These are phyloP conservation scores for Linurgus olivaceus DNA, from an alignment of 2,797 vertebrate genomes.

Conservation along the genomic window DNA sequence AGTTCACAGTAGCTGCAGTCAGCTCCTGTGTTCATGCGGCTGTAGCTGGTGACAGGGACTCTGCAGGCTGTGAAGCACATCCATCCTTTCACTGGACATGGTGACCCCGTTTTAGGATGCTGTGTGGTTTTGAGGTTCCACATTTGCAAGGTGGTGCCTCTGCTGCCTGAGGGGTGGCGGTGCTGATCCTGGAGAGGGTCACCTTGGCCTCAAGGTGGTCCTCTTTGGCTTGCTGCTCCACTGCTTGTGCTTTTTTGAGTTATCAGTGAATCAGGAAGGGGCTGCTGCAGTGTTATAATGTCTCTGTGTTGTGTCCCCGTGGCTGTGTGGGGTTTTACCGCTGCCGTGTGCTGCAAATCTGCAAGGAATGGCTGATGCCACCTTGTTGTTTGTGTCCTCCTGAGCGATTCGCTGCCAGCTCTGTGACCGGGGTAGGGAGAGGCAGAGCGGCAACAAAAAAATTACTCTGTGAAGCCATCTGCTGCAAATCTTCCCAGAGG, in stretches of 20 bases:
- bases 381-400: not conserved
- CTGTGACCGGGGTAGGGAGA: not conserved
- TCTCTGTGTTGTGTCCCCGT: not conserved
- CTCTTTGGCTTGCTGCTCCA: not conserved
- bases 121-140: not conserved
- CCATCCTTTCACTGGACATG: not conserved
- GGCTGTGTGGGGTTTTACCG: not conserved
- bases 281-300: not conserved
- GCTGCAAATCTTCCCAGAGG: not conserved
- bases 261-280: not conserved
- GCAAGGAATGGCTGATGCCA: not conserved
- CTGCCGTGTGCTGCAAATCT: not conserved
- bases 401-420: fast-evolving
- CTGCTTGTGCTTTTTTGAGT: not conserved
- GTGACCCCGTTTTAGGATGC: not conserved
- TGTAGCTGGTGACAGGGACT: not conserved
- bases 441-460: not conserved
- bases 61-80: not conserved
- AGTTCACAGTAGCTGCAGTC: not conserved
- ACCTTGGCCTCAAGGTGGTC: not conserved
- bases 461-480: not conserved
- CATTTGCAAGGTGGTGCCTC: not conserved
- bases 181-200: not conserved
- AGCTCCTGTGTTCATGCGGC: not conserved
- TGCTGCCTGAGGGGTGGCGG: not conserved